A percentile compares a stretch with the other conserved stretches of the same genome.
Conservation (phyloP, 2,797 vertebrate species). For the Podargus strigoides region DNA sequence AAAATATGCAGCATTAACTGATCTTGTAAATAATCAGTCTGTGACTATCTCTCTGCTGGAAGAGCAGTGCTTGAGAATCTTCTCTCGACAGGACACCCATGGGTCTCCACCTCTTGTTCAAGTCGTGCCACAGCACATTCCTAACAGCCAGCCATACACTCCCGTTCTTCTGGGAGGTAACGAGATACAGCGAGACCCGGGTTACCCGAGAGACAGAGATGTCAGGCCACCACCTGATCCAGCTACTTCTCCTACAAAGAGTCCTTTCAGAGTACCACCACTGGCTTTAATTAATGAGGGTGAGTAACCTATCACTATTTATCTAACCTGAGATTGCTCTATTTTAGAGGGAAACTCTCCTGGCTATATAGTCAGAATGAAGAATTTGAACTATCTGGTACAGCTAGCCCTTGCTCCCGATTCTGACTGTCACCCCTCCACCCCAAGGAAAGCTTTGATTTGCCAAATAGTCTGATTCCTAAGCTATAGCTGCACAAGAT, state of each 20-base stretch:
- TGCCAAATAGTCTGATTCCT: not conserved
- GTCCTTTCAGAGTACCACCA: conserved; percentile 85
- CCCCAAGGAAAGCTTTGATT: not conserved
- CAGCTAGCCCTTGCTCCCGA: not conserved
- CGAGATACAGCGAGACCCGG: conserved; percentile 91
- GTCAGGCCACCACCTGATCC: conserved; percentile 74
- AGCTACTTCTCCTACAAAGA: conserved; percentile 82
- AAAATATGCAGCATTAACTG: conserved; percentile 85
- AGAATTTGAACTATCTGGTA: not conserved
- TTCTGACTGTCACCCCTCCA: not conserved
- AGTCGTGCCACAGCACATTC: conserved; percentile 90
- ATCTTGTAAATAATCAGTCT: conserved; percentile 97
- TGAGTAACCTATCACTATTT: conserved; percentile 46
- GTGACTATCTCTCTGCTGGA: conserved; percentile 87
- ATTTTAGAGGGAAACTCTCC: not conserved
- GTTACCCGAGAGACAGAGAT: conserved; percentile 81
- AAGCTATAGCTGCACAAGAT: not conserved
- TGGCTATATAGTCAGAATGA: rapidly evolving
- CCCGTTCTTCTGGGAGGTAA: conserved; percentile 83
- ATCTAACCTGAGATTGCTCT: not conserved
- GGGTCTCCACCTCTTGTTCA: conserved; percentile 92
- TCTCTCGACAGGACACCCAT: conserved; percentile 82
- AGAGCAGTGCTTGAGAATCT: conserved; percentile 88
- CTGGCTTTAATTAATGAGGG: conserved; percentile 89
- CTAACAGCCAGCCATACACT: conserved; percentile 83